Conservation (phyloP, 2,113 vertebrate species). For the Trichomycterus rosablanca region DNA sequence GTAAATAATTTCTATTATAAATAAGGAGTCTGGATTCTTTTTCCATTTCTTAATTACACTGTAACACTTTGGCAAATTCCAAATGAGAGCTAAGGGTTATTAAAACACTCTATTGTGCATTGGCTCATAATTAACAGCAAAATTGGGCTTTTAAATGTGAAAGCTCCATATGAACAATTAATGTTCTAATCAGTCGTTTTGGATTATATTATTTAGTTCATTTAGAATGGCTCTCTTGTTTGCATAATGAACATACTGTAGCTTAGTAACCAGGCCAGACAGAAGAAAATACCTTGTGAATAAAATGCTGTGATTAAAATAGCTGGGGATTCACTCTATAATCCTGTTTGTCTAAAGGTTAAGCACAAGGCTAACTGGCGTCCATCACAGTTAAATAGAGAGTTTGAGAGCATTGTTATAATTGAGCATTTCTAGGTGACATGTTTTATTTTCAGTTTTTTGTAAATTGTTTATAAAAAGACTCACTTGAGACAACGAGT, state of each 20-base stretch:
- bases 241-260: conserved; percentile 53
- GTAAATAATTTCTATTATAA: conserved; percentile 39
- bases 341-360: background rate
- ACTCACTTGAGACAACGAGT: no score
- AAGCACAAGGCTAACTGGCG: conserved; percentile 1
- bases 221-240: conserved; percentile 55
- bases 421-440: background rate
- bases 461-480: no score
- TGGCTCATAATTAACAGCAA: conserved; percentile 56
- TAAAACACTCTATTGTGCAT: conserved; percentile 55
- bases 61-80: conserved; percentile 45
- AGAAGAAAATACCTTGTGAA: conserved; percentile 44
- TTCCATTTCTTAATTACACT: conserved; percentile 51
- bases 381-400: conserved; percentile 2
- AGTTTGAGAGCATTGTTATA: conserved; percentile 6
- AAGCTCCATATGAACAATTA: conserved; percentile 56
- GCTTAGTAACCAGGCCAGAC: conserved; percentile 13
- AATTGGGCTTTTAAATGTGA: conserved; percentile 53
- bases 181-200: conserved; percentile 61
- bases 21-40: conserved; percentile 34
- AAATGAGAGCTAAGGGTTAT: conserved; percentile 54
- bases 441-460: no score
- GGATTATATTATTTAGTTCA: conserved; percentile 56
- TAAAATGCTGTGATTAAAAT: conserved; percentile 46
- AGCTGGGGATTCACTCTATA: conserved; percentile 17